Evolutionary conservation across 2,797 vertebrate species (phyloP).

Genomic region (Cyprinella venusta): DNA sequence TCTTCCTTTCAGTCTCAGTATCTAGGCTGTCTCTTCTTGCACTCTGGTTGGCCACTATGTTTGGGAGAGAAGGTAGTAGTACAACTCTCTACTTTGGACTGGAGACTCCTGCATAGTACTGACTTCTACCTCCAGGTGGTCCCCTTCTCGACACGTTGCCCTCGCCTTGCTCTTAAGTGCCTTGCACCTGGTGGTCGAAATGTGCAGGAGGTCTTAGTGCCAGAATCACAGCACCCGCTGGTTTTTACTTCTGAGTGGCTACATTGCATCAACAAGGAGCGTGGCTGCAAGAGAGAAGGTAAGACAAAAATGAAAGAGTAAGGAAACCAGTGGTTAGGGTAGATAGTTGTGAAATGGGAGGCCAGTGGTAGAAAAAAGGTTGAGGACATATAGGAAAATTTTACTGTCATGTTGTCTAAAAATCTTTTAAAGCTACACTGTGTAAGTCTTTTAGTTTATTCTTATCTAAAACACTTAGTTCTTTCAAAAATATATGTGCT

Average conservation of each 20-base stretch:
- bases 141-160: slow-evolving; percentile 87
- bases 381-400: background rate
- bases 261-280: slow-evolving; percentile 89
- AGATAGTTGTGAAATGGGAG: background rate
- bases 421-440: too few relatives aligned
- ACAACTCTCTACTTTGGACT: slow-evolving; percentile 90
- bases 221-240: slow-evolving; percentile 85
- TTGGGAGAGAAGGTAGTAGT: slow-evolving; percentile 89
- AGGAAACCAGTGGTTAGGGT: background rate
- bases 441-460: too few relatives aligned
- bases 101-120: slow-evolving; percentile 86
- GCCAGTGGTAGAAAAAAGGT: background rate
- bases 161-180: slow-evolving; percentile 88
- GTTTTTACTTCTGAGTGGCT: slow-evolving; percentile 93
- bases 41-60: slow-evolving; percentile 92
- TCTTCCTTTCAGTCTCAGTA: slow-evolving; percentile 84
- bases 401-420: background rate
- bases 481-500: too few relatives aligned
- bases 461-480: too few relatives aligned
- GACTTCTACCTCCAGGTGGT: slow-evolving; percentile 96
- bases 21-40: slow-evolving; percentile 89
- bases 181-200: slow-evolving; percentile 86
- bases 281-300: slow-evolving; percentile 83
- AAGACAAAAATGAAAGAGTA: slow-evolving; percentile 12
- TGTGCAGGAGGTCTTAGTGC: slow-evolving; percentile 87